Percentiles rank a stretch among this genome's conserved stretches.
phyloP scores from a whole-genome alignment of 2,797 vertebrate species.

The Intellagama lesueurii region DNA sequence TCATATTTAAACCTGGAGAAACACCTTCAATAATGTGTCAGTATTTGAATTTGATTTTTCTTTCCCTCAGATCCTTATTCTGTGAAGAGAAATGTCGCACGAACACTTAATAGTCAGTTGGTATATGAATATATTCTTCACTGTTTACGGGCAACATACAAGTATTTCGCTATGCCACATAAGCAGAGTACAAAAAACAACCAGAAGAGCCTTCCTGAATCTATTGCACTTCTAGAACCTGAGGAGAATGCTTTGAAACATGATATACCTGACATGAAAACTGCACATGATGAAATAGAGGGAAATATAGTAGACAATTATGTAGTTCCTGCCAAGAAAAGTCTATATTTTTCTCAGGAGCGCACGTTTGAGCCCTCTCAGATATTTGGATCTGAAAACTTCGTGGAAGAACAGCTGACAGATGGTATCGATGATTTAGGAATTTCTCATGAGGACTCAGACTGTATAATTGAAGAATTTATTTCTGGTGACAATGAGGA shows the following conservation, averaged over 20 bases:
- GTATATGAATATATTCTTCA: constrained; percentile 92
- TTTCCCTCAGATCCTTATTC: constrained; percentile 89
- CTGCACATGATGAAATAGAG: constrained; percentile 55
- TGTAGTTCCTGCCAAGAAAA: neutral
- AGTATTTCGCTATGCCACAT: constrained; percentile 92
- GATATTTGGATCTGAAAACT: constrained; percentile 58
- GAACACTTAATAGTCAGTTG: constrained; percentile 91
- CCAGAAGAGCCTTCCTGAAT: constrained; percentile 61
- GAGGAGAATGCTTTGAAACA: constrained; percentile 51
- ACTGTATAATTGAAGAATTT: constrained; percentile 82
- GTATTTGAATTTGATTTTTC: constrained; percentile 1
- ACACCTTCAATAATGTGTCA: neutral
- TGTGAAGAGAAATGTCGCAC: constrained; percentile 93
- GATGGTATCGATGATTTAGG: constrained; percentile 49
- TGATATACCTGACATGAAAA: constrained; percentile 45
- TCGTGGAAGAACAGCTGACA: constrained; percentile 61
- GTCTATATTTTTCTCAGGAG: neutral
- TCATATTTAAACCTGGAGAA: neutral
- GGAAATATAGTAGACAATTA: constrained; percentile 44
- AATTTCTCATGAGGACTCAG: constrained; percentile 79
- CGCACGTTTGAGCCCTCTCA: constrained; percentile 44
- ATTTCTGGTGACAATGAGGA: constrained; percentile 79
- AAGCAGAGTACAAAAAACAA: constrained; percentile 70
- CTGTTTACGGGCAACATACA: constrained; percentile 93
- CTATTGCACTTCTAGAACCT: constrained; percentile 34